Evolutionary conservation across 2,797 vertebrate genomes (phyloP), one percentile per base, ranked within the genome.

Genomic region (Halcyon chelicuti): DNA sequence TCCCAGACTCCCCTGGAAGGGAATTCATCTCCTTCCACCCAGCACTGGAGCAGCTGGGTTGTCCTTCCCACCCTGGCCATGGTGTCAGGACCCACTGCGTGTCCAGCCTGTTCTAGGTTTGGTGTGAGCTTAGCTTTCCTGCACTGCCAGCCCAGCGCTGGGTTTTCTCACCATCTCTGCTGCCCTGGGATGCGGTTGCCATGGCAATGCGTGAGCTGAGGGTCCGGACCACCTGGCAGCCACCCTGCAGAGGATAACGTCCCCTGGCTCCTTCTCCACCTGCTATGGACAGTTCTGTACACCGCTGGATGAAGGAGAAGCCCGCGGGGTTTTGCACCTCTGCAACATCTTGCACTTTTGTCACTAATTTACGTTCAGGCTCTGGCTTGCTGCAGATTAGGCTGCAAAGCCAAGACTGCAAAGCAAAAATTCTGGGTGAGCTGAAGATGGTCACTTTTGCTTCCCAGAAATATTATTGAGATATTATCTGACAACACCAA

Each of bases 51-150:
- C 10, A 13, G 6, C 3, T 12, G 39, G 18, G 26, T 14, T 2
- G 0, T 46, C 26, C 8, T 4, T 14, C 63, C 49, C 4, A 4
- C 28, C 62, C 44, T 1, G 4, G 6, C 46, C 5, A 1, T 1
- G 19, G 5, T 3, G 4, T 4, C 60, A 37, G 42, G 5, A 3
- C 77, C 49, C 1, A 2, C 22, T 29, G 39, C 26, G 0, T 0
- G 33, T 49, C 83, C 87, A 73, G 14, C 13, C 28, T 28, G 2
- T 1, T 15, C 7, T 5, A 6, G 40, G 0, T 14, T 73, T 44
- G 42, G 49, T 0, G 0, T 5, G 22, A 40, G 42, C 2, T 0
- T 9, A 55, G 44, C 26, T 74, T 63, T 47, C 28, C 62, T 1
- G 0, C 1, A 2, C 65, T 86, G 51, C 39, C 1, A 4, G 44